phyloP scores from a whole-genome alignment of 2,797 vertebrate species.

The Notamacropus eugenii region DNA sequence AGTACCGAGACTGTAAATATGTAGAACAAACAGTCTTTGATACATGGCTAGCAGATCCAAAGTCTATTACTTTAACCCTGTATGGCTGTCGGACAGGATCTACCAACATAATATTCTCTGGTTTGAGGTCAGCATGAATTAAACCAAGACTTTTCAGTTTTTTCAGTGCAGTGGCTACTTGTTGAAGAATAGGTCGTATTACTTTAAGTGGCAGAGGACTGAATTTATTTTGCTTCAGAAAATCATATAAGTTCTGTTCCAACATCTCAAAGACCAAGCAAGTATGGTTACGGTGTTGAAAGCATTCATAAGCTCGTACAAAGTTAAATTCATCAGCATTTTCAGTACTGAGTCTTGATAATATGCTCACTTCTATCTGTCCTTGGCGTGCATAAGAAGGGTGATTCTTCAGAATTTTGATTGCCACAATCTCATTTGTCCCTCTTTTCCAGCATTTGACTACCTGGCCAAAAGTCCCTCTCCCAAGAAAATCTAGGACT shows the following conservation, averaged over 20 bases:
- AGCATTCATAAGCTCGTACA: constrained; percentile 98
- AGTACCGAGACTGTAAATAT: constrained; percentile 99
- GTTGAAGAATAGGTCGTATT: constrained; percentile 97
- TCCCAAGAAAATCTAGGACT: constrained; percentile 98
- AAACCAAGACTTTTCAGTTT: constrained; percentile 98
- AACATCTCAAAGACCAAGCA: constrained; percentile 99
- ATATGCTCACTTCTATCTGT: constrained; percentile 98
- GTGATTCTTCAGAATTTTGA: constrained; percentile 99
- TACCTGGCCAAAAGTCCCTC: constrained; percentile 98
- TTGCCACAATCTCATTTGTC: constrained; percentile 96
- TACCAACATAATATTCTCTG: constrained; percentile 99
- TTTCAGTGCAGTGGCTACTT: constrained; percentile 98
- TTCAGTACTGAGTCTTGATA: constrained; percentile 96
- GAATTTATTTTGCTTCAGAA: constrained; percentile 99
- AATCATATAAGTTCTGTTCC: constrained; percentile 99
- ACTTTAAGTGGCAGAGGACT: constrained; percentile 98
- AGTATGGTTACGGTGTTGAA: constrained; percentile 98
- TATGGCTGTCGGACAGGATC: constrained; percentile 98
- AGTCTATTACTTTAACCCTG: constrained; percentile 99
- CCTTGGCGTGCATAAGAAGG: constrained; percentile 98
- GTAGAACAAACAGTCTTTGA: constrained; percentile 99
- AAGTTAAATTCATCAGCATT: constrained; percentile 98
- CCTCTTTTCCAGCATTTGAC: constrained; percentile 99
- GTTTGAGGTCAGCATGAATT: constrained; percentile 99
- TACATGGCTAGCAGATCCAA: constrained; percentile 98